phyloP scores from a whole-genome alignment of 1,140 invertebrate species.

The Helicoverpa armigera region DNA sequence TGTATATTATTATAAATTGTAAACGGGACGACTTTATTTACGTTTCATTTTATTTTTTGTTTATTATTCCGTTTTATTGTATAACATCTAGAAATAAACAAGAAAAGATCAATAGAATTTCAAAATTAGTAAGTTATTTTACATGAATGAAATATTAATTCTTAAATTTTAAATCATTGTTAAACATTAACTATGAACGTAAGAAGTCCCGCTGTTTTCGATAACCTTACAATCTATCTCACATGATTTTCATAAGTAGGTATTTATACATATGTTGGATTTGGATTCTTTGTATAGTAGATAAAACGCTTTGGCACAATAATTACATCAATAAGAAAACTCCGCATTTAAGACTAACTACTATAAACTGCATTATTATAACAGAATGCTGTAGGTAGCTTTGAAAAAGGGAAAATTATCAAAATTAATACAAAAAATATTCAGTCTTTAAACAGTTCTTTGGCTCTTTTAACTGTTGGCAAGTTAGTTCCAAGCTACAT shows the following conservation, averaged over 20 bases:
- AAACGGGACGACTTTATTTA: slow-evolving; percentile 59
- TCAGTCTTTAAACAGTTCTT: slow-evolving; percentile 46
- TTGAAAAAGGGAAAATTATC: background rate
- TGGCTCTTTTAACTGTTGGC: background rate
- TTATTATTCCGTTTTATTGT: background rate
- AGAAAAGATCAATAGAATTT: background rate
- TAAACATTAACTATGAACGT: background rate
- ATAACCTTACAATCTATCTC: slow-evolving; percentile 26
- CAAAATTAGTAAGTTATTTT: no score
- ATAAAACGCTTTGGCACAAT: slow-evolving; percentile 7
- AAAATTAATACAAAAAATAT: slow-evolving; percentile 37
- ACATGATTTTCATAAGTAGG: slow-evolving; percentile 35
- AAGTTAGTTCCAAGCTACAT: background rate
- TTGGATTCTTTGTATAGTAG: slow-evolving; percentile 19
- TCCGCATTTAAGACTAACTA: background rate
- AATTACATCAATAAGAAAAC: background rate
- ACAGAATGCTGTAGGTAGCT: background rate
- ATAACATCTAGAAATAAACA: background rate
- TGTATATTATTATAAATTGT: slow-evolving; percentile 62
- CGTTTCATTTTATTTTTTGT: slow-evolving; percentile 28
- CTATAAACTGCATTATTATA: background rate
- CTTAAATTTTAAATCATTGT: no score
- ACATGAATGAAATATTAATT: no score
- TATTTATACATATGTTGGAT: slow-evolving; percentile 24
- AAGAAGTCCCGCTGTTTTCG: slow-evolving; percentile 28